Base-by-base conservation (phyloP, 1,140 invertebrate species). In the Cydia amplana region DNA sequence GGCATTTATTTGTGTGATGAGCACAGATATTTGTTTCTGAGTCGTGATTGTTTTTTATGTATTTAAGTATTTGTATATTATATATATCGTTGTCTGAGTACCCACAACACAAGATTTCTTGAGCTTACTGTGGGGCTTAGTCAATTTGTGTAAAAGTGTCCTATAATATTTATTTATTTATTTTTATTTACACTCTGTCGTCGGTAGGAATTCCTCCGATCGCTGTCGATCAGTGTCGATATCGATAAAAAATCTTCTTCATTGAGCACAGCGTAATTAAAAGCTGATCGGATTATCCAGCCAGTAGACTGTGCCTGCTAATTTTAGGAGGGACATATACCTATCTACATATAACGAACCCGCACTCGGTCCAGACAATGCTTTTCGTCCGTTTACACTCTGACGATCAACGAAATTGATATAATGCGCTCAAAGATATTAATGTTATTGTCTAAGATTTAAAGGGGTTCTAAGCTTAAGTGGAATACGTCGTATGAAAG, bases 211-310 rank as follows among this genome's bases (percentile, higher is more conserved):
- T n/a, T n/a, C n/a, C n/a, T n/a, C n/a, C n/a, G n/a, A n/a, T n/a
- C n/a, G n/a, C n/a, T n/a, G n/a, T n/a, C n/a, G 4, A 32, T 28
- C 2, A 60, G 6, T 70, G 16, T 36, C 28, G 65, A 36, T 32
- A 36, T 70, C 65, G 65, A 70, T 70, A 36, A 70, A 40, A n/a
- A 4, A 18, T 40, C 32, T 10, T 32, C 16, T n/a, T 16, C n/a
- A 3, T 9, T 18, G 20, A 3, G 16, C 65, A 36, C n/a, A 23
- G 65, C 32, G 36, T 70, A 70, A 70, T 70, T 70, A 70, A 40
- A 70, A n/a, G 32, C 32, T 70, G 65, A 70, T 70, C 65, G 65
- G 36, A 70, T 70, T 70, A 70, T 70, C 65, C 65, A 70, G 65
- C 43, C 65, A 20, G 7, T 40, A 70, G 65, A 70, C 65, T 70